Conservation (phyloP, 2,797 vertebrate species). For the Pseudochromis fuscus region DNA sequence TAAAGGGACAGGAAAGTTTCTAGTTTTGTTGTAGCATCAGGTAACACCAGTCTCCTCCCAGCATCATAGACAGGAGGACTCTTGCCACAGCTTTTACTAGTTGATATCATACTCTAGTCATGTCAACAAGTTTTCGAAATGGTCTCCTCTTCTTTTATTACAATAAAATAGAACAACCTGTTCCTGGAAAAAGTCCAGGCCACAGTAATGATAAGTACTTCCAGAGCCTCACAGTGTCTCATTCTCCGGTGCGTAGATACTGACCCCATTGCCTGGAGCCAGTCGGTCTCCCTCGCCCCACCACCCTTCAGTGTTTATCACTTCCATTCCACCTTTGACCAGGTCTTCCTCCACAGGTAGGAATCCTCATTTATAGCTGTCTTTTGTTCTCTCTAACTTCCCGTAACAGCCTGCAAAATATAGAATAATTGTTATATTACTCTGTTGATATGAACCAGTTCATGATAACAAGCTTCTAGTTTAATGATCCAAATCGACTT, state of each 20-base stretch:
- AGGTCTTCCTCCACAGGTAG: conserved; percentile 50
- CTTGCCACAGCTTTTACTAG: no score
- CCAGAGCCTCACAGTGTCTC: background rate
- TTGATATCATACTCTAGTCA: no score
- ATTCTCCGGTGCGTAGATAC: conserved; percentile 18
- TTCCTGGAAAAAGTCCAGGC: background rate
- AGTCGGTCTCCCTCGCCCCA: conserved; percentile 13
- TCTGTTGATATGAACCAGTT: conserved; percentile 9
- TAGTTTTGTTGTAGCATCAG: no score
- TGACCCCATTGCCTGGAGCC: conserved; percentile 37
- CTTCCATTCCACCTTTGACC: conserved; percentile 37
- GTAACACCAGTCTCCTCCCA: no score
- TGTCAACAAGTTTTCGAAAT: no score
- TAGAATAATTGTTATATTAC: conserved; percentile 12
- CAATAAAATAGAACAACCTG: background rate
- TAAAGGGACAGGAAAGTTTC: no score
- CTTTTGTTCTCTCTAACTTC: background rate
- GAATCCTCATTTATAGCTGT: background rate
- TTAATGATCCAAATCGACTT: background rate
- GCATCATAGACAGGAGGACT: no score
- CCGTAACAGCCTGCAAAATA: background rate
- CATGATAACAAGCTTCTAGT: background rate
- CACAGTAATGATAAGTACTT: background rate
- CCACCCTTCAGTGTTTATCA: conserved; percentile 25
- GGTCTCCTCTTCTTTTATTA: no score